Evolutionary conservation across 1,140 invertebrate species (phyloP).

Genomic region (Marisa cornuarietis): DNA sequence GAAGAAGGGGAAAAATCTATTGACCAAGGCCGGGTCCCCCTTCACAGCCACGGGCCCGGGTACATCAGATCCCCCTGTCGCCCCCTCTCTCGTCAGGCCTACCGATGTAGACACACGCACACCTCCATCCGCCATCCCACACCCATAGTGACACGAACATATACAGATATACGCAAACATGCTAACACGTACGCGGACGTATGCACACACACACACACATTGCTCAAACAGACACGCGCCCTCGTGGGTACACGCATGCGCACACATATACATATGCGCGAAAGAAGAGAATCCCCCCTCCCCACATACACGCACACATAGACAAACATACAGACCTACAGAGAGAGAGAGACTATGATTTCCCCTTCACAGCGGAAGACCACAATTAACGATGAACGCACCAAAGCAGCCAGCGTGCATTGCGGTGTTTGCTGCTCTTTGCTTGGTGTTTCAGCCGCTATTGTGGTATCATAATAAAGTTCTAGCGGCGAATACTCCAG

Average conservation of each 20-base stretch:
- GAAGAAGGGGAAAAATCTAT: no score
- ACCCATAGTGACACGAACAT: background rate
- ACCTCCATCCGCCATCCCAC: background rate
- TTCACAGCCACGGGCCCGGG: no score
- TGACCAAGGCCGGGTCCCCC: no score
- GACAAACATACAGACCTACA: background rate
- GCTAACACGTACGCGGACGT: background rate
- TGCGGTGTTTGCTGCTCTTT: no score
- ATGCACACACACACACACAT: background rate
- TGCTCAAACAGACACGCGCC: slow-evolving; percentile 7
- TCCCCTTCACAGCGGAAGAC: no score
- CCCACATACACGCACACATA: background rate
- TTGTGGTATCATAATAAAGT: no score
- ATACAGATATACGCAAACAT: background rate
- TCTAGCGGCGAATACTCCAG: no score
- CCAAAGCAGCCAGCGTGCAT: no score
- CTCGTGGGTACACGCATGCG: background rate
- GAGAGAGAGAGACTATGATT: background rate
- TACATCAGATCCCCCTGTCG: no score
- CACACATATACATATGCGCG: background rate
- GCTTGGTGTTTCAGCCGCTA: no score
- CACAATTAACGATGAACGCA: no score
- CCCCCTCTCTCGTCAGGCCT: no score
- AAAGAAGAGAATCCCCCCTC: background rate
- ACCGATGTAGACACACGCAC: background rate